phyloP scores from a whole-genome alignment of 2,888 invertebrate species.

The Marasmarcha lunaedactyla region DNA sequence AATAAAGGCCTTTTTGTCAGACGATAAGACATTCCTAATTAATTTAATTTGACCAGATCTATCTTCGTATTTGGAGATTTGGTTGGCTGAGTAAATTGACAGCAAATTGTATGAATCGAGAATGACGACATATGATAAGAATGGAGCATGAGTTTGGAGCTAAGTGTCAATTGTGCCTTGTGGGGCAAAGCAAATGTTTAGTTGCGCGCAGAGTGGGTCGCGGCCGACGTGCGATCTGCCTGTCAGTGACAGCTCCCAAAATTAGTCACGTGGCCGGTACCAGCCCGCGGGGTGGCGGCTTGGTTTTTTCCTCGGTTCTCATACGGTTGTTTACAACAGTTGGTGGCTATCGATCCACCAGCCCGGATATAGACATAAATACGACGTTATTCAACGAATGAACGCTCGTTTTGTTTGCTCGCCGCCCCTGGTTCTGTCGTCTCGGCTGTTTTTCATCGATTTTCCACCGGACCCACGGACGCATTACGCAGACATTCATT shows the following conservation, averaged over 20 bases:
- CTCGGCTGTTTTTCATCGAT: slow-evolving; percentile 56
- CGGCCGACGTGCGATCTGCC: slow-evolving; percentile 41
- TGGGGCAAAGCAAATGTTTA: slow-evolving; percentile 3
- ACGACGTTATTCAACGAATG: slow-evolving; percentile 47
- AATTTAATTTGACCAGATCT: slow-evolving; percentile 41
- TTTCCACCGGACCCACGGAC: slow-evolving; percentile 31
- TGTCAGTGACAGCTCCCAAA: slow-evolving; percentile 64
- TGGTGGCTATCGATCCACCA: slow-evolving; percentile 59
- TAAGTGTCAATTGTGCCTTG: slow-evolving; percentile 17
- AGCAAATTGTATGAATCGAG: background rate
- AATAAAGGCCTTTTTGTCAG: slow-evolving; percentile 38
- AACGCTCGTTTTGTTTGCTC: slow-evolving; percentile 30
- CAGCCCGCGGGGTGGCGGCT: slow-evolving; percentile 40
- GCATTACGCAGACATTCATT: slow-evolving; percentile 8
- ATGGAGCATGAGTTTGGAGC: slow-evolving; percentile 10
- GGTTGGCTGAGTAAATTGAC: slow-evolving; percentile 22
- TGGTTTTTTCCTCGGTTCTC: slow-evolving; percentile 48
- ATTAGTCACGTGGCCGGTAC: slow-evolving; percentile 67
- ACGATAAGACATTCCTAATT: slow-evolving; percentile 42
- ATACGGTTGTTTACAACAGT: slow-evolving; percentile 62
- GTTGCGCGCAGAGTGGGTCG: slow-evolving; percentile 11
- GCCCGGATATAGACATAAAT: slow-evolving; percentile 45
- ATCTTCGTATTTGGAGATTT: slow-evolving; percentile 31
- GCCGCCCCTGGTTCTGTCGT: slow-evolving; percentile 35
- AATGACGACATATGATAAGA: slow-evolving; percentile 1